Base-by-base conservation (phyloP, 2,888 invertebrate species). In the Apotomis capreana region DNA sequence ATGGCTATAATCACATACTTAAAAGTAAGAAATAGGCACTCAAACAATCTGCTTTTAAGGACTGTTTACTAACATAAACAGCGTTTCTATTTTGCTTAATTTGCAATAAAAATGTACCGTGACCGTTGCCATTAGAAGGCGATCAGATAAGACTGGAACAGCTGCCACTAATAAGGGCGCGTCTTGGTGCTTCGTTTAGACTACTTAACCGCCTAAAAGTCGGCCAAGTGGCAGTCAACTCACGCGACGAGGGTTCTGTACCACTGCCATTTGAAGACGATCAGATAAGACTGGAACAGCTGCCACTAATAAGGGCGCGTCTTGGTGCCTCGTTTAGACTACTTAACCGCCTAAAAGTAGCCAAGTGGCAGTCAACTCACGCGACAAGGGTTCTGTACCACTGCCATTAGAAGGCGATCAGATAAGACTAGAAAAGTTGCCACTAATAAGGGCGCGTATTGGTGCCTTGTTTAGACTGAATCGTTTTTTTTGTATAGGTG, bases 61-160 rank as follows among this genome's bases (percentile, higher is more conserved):
- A 26, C 60, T 70, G 54, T 61, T 67, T 51, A 60, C 51, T 13
- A 49, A 37, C 49, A 49, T 67, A 61, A 61, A 62, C 51, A 62
- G 52, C 51, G 46, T 58, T 68, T 70, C 77, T 78, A 26, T 80
- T 79, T 76, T 78, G 73, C 65, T 75, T 75, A 75, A 76, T 76
- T 77, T 73, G 70, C 77, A 77, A 78, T 77, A 79, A 82, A 81
- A 80, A 80, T 81, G 83, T 90, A 84, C 86, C 91, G 90, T 91
- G 91, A 89, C 90, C 77, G 75, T 74, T 74, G 81, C 86, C 87
- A 89, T 89, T 90, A 89, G 77, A 68, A 79, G 79, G 79, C 78
- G 80, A 90, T 91, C 90, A 89, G 90, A 90, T 90, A 84, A 86
- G 81, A 57, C 79, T 76, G 79, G 82, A 87, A 82, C 84, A 84